These are phyloP conservation scores for Erithacus rubecula DNA, from an alignment of 2,797 vertebrate genomes.

Conservation along the genomic window DNA sequence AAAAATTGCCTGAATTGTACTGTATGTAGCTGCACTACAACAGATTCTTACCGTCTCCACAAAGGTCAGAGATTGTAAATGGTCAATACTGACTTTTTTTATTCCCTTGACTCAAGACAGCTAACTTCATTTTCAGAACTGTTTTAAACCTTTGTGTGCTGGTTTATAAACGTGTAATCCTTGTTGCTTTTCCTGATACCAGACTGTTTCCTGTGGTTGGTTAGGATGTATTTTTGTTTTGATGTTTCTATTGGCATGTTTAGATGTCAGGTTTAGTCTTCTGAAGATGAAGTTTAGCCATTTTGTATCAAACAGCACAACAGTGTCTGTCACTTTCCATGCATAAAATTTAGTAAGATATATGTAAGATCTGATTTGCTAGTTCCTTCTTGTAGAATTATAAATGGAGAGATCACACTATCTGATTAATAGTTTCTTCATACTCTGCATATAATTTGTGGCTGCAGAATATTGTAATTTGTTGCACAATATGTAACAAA, in stretches of 20 bases:
- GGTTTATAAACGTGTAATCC: conserved; percentile 86
- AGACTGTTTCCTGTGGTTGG: conserved; percentile 87
- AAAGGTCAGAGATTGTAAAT: conserved; percentile 86
- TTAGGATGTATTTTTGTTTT: conserved; percentile 84
- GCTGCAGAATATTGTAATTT: conserved; percentile 94
- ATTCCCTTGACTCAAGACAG: conserved; percentile 85
- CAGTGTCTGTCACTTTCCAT: conserved; percentile 88
- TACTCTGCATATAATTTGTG: conserved; percentile 93
- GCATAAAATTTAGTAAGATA: conserved; percentile 88
- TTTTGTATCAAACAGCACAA: conserved; percentile 88
- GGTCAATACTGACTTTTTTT: conserved; percentile 87
- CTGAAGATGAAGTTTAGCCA: conserved; percentile 88
- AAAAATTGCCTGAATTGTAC: conserved; percentile 94
- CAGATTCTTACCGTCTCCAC: conserved; percentile 84
- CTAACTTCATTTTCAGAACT: conserved; percentile 89
- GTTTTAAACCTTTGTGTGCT: conserved; percentile 88
- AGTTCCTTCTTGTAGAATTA: conserved; percentile 90
- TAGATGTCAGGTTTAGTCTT: conserved; percentile 87
- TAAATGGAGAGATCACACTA: conserved; percentile 84
- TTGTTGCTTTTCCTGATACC: conserved; percentile 91
- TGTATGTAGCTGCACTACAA: conserved; percentile 98
- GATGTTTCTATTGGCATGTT: conserved; percentile 90
- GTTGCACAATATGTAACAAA: conserved; percentile 97
- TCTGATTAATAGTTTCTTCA: conserved; percentile 87
- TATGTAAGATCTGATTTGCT: conserved; percentile 91